Evolutionary conservation across 2,797 vertebrate species (phyloP).

Genomic region (Cuculus canorus): DNA sequence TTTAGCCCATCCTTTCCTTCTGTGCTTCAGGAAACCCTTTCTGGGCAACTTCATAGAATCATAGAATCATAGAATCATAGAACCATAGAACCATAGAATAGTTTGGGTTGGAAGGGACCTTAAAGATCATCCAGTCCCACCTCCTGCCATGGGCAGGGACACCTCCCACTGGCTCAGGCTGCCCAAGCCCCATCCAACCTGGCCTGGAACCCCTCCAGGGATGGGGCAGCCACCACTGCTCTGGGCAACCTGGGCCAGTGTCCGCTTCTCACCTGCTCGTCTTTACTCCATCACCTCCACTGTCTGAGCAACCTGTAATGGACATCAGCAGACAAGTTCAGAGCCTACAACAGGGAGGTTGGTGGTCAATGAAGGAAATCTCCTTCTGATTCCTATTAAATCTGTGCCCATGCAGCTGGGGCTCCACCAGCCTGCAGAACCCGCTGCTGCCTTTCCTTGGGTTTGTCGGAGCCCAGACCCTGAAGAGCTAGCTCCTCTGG

Average conservation of each 20-base stretch:
- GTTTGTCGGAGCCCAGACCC: neutral
- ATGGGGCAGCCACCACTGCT: too few species aligned
- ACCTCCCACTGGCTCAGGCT: too few species aligned
- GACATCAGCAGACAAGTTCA: neutral
- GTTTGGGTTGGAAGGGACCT: too few species aligned
- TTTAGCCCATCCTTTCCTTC: neutral
- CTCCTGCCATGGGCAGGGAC: too few species aligned
- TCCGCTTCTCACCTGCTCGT: neutral
- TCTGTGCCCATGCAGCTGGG: neutral
- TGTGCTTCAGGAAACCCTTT: neutral
- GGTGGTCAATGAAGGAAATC: neutral
- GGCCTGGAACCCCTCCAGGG: too few species aligned
- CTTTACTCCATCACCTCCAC: rapidly evolving
- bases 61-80: too few species aligned
- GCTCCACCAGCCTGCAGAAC: neutral
- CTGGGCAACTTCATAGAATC: neutral
- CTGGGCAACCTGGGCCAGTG: too few species aligned
- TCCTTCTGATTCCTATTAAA: rapidly evolving
- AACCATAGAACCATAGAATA: too few species aligned
- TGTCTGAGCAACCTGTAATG: neutral
- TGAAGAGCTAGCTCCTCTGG: neutral
- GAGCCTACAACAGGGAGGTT: neutral
- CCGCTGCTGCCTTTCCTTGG: neutral
- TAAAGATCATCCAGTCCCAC: too few species aligned
- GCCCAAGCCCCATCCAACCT: too few species aligned